Evolutionary conservation across 2,797 vertebrate species (phyloP), one percentile per base, ranked within the genome.

Genomic region (Limosa lapponica): DNA sequence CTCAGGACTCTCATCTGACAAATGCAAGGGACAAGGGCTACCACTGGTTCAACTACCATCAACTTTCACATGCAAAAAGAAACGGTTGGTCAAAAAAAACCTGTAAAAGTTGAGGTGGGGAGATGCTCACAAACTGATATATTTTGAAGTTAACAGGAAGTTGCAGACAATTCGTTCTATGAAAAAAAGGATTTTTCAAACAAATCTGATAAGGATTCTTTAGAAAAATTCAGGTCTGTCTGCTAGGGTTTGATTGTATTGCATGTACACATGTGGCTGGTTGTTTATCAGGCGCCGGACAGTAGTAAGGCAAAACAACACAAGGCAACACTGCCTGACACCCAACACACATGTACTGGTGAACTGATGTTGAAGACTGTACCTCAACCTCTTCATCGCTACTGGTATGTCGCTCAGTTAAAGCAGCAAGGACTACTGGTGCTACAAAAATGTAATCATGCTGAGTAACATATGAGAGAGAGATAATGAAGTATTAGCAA

Each of bases 291-390:
- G 4, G 14, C 17, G 36, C 1, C 52, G 27, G n/a, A 49, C 28
- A 34, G 37, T 16, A 74, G 25, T 24, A 82, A 20, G 43, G 37
- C 13, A 37, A 79, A 91, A 54, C 12, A 19, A 46, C 28, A 44
- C 17, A 36, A 51, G 20, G 51, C 16, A 51, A 4, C 8, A n/a
- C 16, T 2, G 1, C n/a, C 46, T 0, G 0, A 24, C 25, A 64
- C 9, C 36, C 28, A 72, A 12, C 15, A 41, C 7, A 72, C 5
- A 5, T 4, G 4, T 39, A 23, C 24, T 66, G 44, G 30, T 49
- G 58, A 73, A 51, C 13, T 0, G 0, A 17, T 52, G 20, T 23
- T 72, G 59, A 82, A 70, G 25, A 22, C n/a, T 3, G 7, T 71
- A 28, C 17, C 22, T 16, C 43, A 52, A 19, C 14, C 14, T 43